Percentiles rank a stretch among this genome's conserved stretches.
These are phyloP conservation scores for Aphelinus atriplicis DNA, from an alignment of 1,140 invertebrate genomes.

Conservation along the genomic window DNA sequence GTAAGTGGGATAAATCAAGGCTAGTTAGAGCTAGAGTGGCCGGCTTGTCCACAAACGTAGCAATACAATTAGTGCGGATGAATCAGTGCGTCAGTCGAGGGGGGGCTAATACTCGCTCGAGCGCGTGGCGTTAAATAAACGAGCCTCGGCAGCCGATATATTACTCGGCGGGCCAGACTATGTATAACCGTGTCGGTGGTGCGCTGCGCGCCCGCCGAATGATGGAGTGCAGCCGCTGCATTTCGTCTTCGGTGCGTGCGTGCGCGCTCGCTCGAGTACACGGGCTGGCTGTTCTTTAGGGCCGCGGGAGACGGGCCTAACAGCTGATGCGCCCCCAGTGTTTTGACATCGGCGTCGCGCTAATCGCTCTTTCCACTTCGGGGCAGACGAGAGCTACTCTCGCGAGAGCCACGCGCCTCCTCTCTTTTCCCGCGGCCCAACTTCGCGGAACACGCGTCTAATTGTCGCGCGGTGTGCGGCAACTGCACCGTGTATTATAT, in stretches of 20 bases:
- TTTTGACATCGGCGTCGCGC: slow-evolving; percentile 62
- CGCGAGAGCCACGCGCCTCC: slow-evolving; percentile 27
- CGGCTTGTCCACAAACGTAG: no score
- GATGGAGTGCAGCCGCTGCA: slow-evolving; percentile 32
- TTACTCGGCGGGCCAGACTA: slow-evolving; percentile 52
- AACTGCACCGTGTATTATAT: slow-evolving; percentile 4
- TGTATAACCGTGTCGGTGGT: slow-evolving; percentile 5
- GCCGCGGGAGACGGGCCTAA: not conserved
- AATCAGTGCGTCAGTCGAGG: no score
- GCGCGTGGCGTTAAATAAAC: slow-evolving; percentile 63
- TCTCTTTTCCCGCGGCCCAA: slow-evolving; percentile 41
- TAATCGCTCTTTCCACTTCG: slow-evolving; percentile 63
- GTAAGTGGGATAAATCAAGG: no score
- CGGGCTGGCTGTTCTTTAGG: not conserved
- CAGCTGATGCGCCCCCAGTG: slow-evolving; percentile 47
- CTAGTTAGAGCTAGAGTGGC: no score
- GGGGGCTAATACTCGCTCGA: slow-evolving; percentile 42
- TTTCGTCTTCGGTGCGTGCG: slow-evolving; percentile 37
- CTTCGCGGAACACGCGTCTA: slow-evolving; percentile 53
- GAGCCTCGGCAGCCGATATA: slow-evolving; percentile 65
- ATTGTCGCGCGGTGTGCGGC: slow-evolving; percentile 46
- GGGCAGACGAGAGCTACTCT: slow-evolving; percentile 32
- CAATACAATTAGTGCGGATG: no score
- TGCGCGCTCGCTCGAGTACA: slow-evolving; percentile 16
- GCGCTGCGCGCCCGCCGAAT: slow-evolving; percentile 20